A percentile compares a stretch with the other conserved stretches of the same genome.
These are phyloP conservation scores for Caracal caracal DNA, from an alignment of 2,113 vertebrate genomes.

Conservation along the genomic window DNA sequence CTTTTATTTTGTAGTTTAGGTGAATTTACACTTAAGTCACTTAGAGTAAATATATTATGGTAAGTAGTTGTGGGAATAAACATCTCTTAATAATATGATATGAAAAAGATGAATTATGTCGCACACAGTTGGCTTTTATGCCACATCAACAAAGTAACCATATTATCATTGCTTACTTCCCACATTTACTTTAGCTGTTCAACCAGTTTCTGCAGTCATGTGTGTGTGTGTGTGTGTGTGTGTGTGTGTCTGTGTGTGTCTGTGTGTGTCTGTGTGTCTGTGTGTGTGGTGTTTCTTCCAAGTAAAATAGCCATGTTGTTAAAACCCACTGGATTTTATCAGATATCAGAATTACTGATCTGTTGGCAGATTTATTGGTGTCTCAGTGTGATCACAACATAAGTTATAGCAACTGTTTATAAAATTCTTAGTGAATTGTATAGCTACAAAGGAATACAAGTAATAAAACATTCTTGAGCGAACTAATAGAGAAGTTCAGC, in stretches of 20 bases:
- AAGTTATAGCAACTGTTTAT: slow-evolving; percentile 31
- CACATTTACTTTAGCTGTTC: neutral
- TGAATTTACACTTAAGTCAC: slow-evolving; percentile 58
- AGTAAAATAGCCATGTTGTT: slow-evolving; percentile 23
- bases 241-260: neutral
- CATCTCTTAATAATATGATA: slow-evolving; percentile 55
- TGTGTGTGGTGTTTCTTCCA: slow-evolving; percentile 20
- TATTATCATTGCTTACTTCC: neutral
- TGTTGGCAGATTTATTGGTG: slow-evolving; percentile 29
- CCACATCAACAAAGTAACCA: neutral
- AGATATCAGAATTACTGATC: slow-evolving; percentile 26
- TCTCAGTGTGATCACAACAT: slow-evolving; percentile 15
- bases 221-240: neutral
- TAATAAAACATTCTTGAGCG: slow-evolving; percentile 40
- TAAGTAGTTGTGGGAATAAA: slow-evolving; percentile 64
- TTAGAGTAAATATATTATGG: slow-evolving; percentile 40
- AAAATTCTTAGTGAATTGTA: slow-evolving; percentile 55
- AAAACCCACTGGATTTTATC: neutral
- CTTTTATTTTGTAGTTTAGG: slow-evolving; percentile 57
- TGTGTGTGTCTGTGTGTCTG: neutral
- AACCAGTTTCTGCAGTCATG: neutral
- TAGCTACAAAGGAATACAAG: slow-evolving; percentile 8
- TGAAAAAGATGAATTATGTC: slow-evolving; percentile 16
- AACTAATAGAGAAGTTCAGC: slow-evolving; percentile 37
- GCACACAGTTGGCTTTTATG: slow-evolving; percentile 16